Evolutionary conservation across 2,888 invertebrate species (phyloP).

Genomic region (Dascillus cervinus): DNA sequence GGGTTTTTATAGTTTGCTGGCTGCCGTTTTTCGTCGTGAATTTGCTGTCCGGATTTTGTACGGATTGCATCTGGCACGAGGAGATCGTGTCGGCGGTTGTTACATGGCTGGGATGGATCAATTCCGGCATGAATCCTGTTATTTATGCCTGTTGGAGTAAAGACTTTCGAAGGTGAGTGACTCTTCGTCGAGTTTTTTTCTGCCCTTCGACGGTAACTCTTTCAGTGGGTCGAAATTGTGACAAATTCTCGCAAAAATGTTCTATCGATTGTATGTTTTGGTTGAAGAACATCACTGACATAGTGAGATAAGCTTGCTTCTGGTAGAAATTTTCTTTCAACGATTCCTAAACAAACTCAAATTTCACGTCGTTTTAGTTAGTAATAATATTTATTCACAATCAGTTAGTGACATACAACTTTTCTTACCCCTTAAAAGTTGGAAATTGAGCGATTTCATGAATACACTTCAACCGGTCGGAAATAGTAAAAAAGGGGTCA

Average conservation of each 20-base stretch:
- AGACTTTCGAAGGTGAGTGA: slow-evolving; percentile 86
- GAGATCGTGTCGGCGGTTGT: slow-evolving; percentile 83
- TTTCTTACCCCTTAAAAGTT: no score
- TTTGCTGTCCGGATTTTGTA: slow-evolving; percentile 82
- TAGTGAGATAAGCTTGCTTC: no score
- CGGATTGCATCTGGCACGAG: slow-evolving; percentile 79
- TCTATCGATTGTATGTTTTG: background rate
- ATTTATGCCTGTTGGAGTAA: slow-evolving; percentile 98
- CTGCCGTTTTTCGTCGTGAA: slow-evolving; percentile 95
- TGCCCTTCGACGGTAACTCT: background rate
- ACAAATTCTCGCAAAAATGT: background rate
- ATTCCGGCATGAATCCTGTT: slow-evolving; percentile 94
- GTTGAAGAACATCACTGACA: background rate
- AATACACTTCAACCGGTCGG: no score
- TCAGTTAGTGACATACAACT: no score
- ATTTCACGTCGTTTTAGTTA: no score
- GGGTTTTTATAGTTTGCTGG: slow-evolving; percentile 96
- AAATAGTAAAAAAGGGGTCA: no score
- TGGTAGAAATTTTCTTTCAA: no score
- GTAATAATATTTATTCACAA: no score
- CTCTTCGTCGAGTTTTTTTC: no score
- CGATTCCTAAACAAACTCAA: no score
- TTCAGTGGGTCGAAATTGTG: background rate
- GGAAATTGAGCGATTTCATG: no score
- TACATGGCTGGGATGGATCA: slow-evolving; percentile 93